Base-by-base conservation (phyloP, 2,797 vertebrate species). In the Morus bassanus region DNA sequence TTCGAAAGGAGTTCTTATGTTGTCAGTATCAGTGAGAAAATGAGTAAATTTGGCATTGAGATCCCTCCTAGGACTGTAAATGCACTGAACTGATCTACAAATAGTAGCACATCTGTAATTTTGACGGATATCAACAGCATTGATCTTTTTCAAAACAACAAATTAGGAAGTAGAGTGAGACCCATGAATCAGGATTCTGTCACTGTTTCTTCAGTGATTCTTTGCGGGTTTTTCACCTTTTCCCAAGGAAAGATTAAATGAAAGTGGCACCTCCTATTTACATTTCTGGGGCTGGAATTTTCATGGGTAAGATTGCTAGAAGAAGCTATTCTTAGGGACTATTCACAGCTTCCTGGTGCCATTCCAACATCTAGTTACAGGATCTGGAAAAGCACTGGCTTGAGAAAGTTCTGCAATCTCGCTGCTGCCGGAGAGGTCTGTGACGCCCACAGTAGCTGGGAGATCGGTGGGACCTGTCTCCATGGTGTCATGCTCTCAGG, bases 401-500 rank as follows among this genome's bases (percentile, higher is more conserved):
- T 13, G 48, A 7, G 43, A 13, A 22, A 23, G 35, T 28, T 18
- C 22, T 16, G 9, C 24, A 5, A 33, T 7, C 35, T 30, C 0
- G 0, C 18, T 57, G 83, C 43, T 75, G 82, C 19, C 9, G 45
- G 51, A 35, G 57, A 24, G 8, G 6, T 9, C 48, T 54, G 68
- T 13, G 53, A 15, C 4, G 17, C 33, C 15, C 23, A 24, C 10
- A 2, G 35, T 7, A 23, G 4, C 39, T 25, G 64, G 51, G 18
- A 14, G 12, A 5, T 7, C 16, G 1, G 11, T 4, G n/a, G 68
- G 54, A 45, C 43, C 33, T 37, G 23, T 5, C 9, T 12, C 35
- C 3, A 0, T 0, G 1, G 37, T 21, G 24, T 27, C 17, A 4
- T 0, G 3, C 4, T 24, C 57, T 21, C 3, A 3, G n/a, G 9